Percentiles rank a stretch among this genome's conserved stretches.
Evolutionary conservation across 2,797 vertebrate genomes (phyloP).

Genomic region (Anolis apletophallus): DNA sequence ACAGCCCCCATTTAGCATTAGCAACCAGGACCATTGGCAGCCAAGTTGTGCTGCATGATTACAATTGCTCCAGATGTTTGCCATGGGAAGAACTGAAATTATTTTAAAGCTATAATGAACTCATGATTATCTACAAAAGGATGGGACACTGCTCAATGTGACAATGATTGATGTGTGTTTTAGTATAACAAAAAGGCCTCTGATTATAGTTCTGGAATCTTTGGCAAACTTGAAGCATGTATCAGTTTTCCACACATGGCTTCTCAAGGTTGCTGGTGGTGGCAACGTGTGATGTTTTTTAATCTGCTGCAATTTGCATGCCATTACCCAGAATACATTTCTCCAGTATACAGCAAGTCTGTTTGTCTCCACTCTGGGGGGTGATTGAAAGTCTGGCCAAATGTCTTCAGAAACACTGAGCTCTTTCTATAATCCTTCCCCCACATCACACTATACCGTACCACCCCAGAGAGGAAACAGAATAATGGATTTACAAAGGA

Average conservation of each 20-base stretch:
- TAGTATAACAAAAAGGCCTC: slow-evolving; percentile 7
- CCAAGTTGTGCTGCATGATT: not conserved
- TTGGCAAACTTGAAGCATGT: not conserved
- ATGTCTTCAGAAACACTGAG: slow-evolving; percentile 19
- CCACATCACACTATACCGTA: not conserved
- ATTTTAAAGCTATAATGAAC: slow-evolving; percentile 14
- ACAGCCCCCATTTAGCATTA: slow-evolving; percentile 12
- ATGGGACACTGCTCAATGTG: not conserved
- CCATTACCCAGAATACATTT: slow-evolving; percentile 21
- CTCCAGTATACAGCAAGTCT: slow-evolving; percentile 19
- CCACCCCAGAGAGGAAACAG: not conserved
- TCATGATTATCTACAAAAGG: not conserved
- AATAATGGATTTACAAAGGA: slow-evolving; percentile 25
- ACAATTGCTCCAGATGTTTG: not conserved
- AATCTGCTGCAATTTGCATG: slow-evolving; percentile 43
- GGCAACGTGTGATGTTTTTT: not conserved
- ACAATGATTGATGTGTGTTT: slow-evolving; percentile 4
- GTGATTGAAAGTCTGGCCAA: slow-evolving; percentile 44
- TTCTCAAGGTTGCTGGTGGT: not conserved
- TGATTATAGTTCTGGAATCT: not conserved
- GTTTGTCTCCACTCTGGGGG: slow-evolving; percentile 31
- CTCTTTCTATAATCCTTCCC: slow-evolving; percentile 18
- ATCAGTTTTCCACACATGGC: slow-evolving; percentile 19
- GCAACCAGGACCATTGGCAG: not conserved
- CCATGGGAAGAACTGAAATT: not conserved